A percentile compares a stretch with the other conserved stretches of the same genome.
phyloP scores from a whole-genome alignment of 2,797 vertebrate species.

The Rhadinocentrus ornatus region DNA sequence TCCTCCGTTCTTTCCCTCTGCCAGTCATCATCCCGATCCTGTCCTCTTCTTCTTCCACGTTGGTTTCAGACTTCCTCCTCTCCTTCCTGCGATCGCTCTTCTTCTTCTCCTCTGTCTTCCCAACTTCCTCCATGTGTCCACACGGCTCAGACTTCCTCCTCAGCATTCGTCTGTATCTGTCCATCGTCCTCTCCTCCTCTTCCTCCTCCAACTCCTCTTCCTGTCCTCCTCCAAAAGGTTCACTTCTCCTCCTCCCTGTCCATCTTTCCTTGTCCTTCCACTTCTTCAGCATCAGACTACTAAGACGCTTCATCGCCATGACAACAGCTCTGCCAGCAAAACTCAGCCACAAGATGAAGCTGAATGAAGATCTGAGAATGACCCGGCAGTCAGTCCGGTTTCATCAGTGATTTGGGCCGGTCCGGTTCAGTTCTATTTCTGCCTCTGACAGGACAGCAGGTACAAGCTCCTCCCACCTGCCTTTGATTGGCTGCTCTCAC shows the following conservation, averaged over 20 bases:
- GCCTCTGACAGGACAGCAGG: background rate
- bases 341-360: background rate
- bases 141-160: slow-evolving; percentile 62
- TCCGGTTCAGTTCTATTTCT: background rate
- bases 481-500: slow-evolving; percentile 8
- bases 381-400: background rate
- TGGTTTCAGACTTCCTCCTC: slow-evolving; percentile 34
- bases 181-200: slow-evolving; percentile 16
- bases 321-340: background rate
- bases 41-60: slow-evolving; percentile 20
- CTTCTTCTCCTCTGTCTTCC: slow-evolving; percentile 30
- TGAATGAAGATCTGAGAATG: background rate
- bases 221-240: slow-evolving; percentile 30
- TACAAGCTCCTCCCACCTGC: background rate
- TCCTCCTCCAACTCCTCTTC: slow-evolving; percentile 21
- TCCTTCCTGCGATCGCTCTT: slow-evolving; percentile 25
- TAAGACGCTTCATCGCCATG: slow-evolving; percentile 56
- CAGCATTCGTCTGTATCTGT: slow-evolving; percentile 16
- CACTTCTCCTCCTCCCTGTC: slow-evolving; percentile 49
- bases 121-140: slow-evolving; percentile 8
- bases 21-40: background rate
- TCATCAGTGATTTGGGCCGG: too few relatives aligned
- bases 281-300: slow-evolving; percentile 49
- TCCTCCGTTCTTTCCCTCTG: slow-evolving; percentile 32
- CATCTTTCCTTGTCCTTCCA: slow-evolving; percentile 55